These are phyloP conservation scores for Venusia cambrica DNA, from an alignment of 2,888 invertebrate genomes.

Conservation along the genomic window DNA sequence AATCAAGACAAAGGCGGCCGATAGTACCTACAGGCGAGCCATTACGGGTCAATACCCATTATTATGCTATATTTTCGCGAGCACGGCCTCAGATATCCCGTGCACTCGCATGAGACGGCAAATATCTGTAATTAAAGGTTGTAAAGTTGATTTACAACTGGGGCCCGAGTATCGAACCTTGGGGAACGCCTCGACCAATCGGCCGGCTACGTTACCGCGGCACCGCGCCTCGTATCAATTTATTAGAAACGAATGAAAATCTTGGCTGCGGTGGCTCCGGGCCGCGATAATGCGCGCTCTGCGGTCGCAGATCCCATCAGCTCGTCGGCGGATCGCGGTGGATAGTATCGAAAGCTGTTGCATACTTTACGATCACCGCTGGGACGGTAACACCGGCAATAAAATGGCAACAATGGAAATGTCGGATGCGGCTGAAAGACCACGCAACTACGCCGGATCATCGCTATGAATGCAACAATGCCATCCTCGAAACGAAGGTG, in stretches of 20 bases:
- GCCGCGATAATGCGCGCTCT: slow-evolving; percentile 64
- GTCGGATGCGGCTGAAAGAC: slow-evolving; percentile 74
- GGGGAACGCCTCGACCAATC: slow-evolving; percentile 72
- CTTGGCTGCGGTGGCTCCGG: slow-evolving; percentile 73
- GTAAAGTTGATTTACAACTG: slow-evolving; percentile 80
- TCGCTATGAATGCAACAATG: slow-evolving; percentile 78
- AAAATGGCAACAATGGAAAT: slow-evolving; percentile 79
- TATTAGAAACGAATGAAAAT: slow-evolving; percentile 78
- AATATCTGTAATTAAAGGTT: slow-evolving; percentile 81
- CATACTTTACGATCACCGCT: slow-evolving; percentile 72
- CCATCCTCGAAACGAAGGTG: slow-evolving; percentile 71
- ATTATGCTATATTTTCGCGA: slow-evolving; percentile 81
- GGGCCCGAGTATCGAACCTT: slow-evolving; percentile 67
- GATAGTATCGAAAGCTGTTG: slow-evolving; percentile 71
- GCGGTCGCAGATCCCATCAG: slow-evolving; percentile 74
- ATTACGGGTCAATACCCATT: slow-evolving; percentile 80
- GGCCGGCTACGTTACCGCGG: slow-evolving; percentile 46
- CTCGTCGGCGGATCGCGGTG: slow-evolving; percentile 52
- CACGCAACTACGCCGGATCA: slow-evolving; percentile 70
- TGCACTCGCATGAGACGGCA: slow-evolving; percentile 76
- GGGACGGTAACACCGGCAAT: slow-evolving; percentile 77
- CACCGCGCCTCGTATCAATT: slow-evolving; percentile 73
- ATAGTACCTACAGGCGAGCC: slow-evolving; percentile 76
- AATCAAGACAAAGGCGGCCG: slow-evolving; percentile 79
- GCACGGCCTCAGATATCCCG: slow-evolving; percentile 75